Base-by-base conservation (phyloP, 2,888 invertebrate genomes). In the Aphidius colemani region DNA sequence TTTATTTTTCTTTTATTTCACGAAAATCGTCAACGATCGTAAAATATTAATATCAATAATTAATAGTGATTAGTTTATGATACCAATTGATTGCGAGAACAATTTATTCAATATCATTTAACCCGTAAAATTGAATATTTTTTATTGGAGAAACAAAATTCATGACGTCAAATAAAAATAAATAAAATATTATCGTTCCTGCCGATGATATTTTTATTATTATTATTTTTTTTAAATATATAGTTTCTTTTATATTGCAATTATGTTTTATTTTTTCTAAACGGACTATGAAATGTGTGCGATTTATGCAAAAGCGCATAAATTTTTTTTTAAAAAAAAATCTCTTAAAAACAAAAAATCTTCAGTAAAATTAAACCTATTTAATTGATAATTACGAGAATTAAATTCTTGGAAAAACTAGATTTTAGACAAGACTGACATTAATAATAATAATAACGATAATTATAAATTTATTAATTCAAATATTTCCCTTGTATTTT, bases 151-250 rank as follows among this genome's bases (percentile, higher is more conserved):
- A 45, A n/a, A 45, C 43, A 18, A 30, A 45, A 10, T 30, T 39
- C 1, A 18, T 18, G 44, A 44, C 18, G 45, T 45, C 10, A 57
- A 18, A 11, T 57, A 7, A 11, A 57, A 10, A 51, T 48, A 59
- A 53, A 50, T 55, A 48, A 40, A 11, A 49, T 59, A 64, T 67
- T 66, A 62, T 68, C 70, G 69, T 69, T n/a, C 69, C 70, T 62
- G 70, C 71, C 70, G 67, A 68, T 61, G 64, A 68, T 62, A 53
- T 62, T 49, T 46, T 6, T 53, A 7, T 45, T 44, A 30, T 51
- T 18, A 45, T 44, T 18, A 18, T 30, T 30, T 30, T 30, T 30
- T 30, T 64, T 61, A 30, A 40, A 10, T 13, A 48, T 61, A 55
- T 53, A 45, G 41, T 51, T 46, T 59, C 51, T 65, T 65, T 59